phyloP scores from a whole-genome alignment of 2,888 invertebrate species.

The Pterostichus niger region DNA sequence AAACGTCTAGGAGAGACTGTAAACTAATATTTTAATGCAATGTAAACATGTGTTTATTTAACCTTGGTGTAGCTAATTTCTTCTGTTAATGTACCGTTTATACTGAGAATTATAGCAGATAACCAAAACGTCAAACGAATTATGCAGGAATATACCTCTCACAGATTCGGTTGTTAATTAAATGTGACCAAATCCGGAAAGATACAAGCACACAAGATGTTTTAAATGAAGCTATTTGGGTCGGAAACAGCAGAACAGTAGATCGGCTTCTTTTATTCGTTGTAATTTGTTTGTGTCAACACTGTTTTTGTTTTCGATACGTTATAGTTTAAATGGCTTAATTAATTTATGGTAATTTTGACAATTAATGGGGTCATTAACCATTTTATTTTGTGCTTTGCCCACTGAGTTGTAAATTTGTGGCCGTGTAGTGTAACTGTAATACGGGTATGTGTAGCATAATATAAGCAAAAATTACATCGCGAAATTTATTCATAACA shows the following conservation, averaged over 20 bases:
- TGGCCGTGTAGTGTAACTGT: constrained; percentile 14
- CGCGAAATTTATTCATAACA: constrained; percentile 45
- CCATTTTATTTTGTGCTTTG: constrained; percentile 15
- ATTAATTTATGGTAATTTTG: constrained; percentile 48
- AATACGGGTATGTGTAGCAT: constrained; percentile 5
- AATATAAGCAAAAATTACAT: constrained; percentile 26
- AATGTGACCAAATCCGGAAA: too few species aligned
- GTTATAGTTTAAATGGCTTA: constrained; percentile 42
- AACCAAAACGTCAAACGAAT: neutral
- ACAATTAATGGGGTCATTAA: constrained; percentile 37
- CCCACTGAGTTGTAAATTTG: constrained; percentile 42
- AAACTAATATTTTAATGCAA: too few species aligned
- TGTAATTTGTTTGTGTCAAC: constrained; percentile 37
- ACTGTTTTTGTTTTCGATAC: constrained; percentile 17
- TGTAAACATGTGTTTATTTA: too few species aligned
- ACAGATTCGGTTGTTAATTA: neutral
- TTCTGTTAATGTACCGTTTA: too few species aligned
- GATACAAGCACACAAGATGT: too few species aligned
- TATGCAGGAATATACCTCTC: neutral
- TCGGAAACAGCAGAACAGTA: constrained; percentile 9
- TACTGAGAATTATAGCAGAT: too few species aligned
- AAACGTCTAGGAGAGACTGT: too few species aligned
- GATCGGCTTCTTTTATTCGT: neutral
- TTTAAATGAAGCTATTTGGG: neutral
- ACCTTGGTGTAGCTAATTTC: too few species aligned